A percentile compares a stretch with the other conserved stretches of the same genome.
These are phyloP conservation scores for Cremastinae sp. DNA, from an alignment of 2,888 invertebrate species.

Conservation along the genomic window DNA sequence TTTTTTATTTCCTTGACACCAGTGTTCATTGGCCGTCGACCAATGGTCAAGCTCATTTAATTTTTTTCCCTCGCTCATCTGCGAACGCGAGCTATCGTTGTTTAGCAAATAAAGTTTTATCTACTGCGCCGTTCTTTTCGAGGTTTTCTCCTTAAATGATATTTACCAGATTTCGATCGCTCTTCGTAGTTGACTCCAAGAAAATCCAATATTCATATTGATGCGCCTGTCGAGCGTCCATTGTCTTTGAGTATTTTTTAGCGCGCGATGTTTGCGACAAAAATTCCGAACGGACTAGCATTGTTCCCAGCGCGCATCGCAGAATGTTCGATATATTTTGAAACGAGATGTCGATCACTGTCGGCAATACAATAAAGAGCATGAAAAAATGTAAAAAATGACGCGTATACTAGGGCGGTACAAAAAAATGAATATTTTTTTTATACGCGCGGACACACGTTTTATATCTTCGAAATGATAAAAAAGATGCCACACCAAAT, in stretches of 20 bases:
- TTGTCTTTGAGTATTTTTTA: conserved; percentile 10
- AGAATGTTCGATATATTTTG: conserved; percentile 13
- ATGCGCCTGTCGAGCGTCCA: conserved; percentile 13
- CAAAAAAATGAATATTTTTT: too few species aligned
- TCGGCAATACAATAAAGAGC: not conserved
- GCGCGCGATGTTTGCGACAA: conserved; percentile 23
- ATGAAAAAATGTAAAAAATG: not conserved
- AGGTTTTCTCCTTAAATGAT: not conserved
- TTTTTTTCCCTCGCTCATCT: not conserved
- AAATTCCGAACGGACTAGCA: conserved; percentile 10
- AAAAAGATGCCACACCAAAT: too few species aligned
- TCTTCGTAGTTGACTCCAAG: not conserved
- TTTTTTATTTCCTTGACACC: not conserved
- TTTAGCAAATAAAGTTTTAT: not conserved
- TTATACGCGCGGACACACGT: too few species aligned
- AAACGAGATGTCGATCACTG: conserved; percentile 3
- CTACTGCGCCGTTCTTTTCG: not conserved
- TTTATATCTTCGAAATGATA: too few species aligned
- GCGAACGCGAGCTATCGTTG: not conserved
- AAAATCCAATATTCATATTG: conserved; percentile 40
- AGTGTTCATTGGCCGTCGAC: not conserved
- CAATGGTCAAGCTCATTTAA: not conserved
- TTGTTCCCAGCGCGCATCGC: conserved; percentile 3
- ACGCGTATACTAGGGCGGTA: too few species aligned
- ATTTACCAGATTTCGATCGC: not conserved